Base-by-base conservation (phyloP, 1,140 invertebrate species). In the Aphelinus atriplicis region DNA sequence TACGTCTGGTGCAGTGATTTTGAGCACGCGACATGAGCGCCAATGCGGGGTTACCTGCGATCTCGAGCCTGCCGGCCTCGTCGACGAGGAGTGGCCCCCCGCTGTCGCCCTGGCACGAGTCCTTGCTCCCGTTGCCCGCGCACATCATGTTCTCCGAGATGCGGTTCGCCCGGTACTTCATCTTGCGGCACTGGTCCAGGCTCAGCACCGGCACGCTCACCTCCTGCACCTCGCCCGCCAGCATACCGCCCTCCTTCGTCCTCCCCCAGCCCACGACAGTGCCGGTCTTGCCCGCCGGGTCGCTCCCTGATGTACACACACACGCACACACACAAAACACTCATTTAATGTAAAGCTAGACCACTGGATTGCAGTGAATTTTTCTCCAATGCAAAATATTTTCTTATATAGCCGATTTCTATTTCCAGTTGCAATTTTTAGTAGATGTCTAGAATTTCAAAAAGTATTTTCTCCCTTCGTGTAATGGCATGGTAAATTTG, bases 241-340 rank as follows among this genome's bases (percentile, higher is more conserved):
- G 82, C 80, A 90, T 90, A n/a, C 94, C 94, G 42, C 94, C 94
- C 82, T 95, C 94, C 0, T 91, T 91, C 0, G 93, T 93, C 43
- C 94, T 88, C 1, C 95, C 95, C 95, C 95, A 97, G 3, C 95
- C 95, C 0, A 95, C 91, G 43, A 94, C 94, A 9, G 90, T 92
- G 53, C 92, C 95, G 77, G 89, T 89, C 81, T 91, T 92, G 67
- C 94, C 94, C 60, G 93, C 89, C 2, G 93, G 93, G 81, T 95
- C 93, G 10, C 88, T 87, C 73, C 88, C 92, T 90, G 80, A 43
- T 70, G 2, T 1, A 7, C 1, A 10, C 47, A 10, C n/a, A 7
- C 26, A 7, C 45, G 43, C 43, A 1, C 3, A 47, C 43, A 26
- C 7, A 4, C 45, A 3, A 62, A 46, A 43, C 7, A 7, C 61